Conservation (phyloP, 37 sponge, comb jelly and placozoan species). For the Haliclona indistincta region DNA sequence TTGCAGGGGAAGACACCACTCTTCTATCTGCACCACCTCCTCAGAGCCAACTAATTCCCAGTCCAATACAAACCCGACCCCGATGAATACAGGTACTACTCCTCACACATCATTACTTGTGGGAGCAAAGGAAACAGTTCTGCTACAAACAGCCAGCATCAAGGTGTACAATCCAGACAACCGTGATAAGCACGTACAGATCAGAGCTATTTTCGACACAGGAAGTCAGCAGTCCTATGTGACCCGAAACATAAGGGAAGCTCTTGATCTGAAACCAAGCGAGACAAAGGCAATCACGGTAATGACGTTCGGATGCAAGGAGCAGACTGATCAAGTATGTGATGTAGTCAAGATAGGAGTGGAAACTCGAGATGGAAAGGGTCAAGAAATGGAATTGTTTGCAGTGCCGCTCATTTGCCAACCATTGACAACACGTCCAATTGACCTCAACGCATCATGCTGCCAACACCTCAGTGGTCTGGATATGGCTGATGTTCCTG, state of each 20-base stretch:
- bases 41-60: no score
- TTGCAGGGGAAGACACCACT: conserved; percentile 44
- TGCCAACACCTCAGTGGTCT: conserved; percentile 14
- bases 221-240: conserved; percentile 51
- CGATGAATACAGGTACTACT: background rate
- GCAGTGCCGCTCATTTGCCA: conserved; percentile 55
- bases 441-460: background rate
- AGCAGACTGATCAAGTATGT: conserved; percentile 14
- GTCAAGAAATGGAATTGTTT: background rate
- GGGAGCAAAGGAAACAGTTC: background rate
- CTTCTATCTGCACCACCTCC: conserved; percentile 31
- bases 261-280: conserved; percentile 8
- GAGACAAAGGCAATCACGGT: conserved; percentile 8
- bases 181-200: background rate
- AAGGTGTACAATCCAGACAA: conserved; percentile 4
- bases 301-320: conserved; percentile 15
- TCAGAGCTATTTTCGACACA: conserved; percentile 23
- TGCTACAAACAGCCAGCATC: conserved; percentile 38
- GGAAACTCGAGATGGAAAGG: background rate
- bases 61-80: no score
- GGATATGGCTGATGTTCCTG: conserved; percentile 41
- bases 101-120: background rate
- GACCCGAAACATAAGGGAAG: conserved; percentile 6
- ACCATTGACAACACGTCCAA: conserved; percentile 38
- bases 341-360: conserved; percentile 15